Evolutionary conservation across 1,140 invertebrate species (phyloP).

Genomic region (silkworm (Bombyx mori)): ASM3026992v2 NC_085128.1:8869501-8870000

Average conservation of each 20-base stretch:
- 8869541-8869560: conserved; percentile 93
- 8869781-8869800: no score
- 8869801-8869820: no score
- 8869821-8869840: no score
- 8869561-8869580: conserved; percentile 85
- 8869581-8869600: conserved; percentile 91
- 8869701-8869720: not conserved
- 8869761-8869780: no score
- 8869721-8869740: not conserved
- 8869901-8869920: no score
- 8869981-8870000: not conserved
- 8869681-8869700: not conserved
- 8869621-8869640: conserved; percentile 97
- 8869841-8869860: no score
- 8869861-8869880: no score
- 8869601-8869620: conserved; percentile 92
- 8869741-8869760: no score
- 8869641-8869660: conserved; percentile 92
- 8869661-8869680: conserved; percentile 40
- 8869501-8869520: conserved; percentile 89
- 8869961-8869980: no score
- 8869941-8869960: no score
- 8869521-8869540: conserved; percentile 87
- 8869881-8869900: no score
- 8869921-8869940: no score